Evolutionary conservation across 2,113 vertebrate genomes (phyloP).

Genomic region (Eolophus roseicapilla): DNA sequence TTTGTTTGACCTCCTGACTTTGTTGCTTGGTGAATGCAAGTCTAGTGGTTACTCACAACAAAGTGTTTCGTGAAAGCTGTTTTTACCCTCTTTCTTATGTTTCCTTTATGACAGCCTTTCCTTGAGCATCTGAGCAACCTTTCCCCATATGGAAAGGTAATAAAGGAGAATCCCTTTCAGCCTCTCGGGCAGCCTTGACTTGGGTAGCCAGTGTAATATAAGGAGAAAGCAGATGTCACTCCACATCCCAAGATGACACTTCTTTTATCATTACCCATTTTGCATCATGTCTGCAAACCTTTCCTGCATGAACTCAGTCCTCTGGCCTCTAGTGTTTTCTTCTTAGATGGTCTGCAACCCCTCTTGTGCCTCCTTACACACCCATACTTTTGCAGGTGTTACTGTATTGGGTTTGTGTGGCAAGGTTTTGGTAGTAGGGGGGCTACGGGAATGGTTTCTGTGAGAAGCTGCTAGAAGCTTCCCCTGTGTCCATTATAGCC

Average conservation of each 20-base stretch:
- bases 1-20: background rate
- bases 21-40: background rate
- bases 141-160: background rate
- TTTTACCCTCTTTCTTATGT: background rate
- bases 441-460: background rate
- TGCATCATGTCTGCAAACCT: background rate
- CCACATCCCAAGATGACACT: background rate
- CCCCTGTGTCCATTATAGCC: background rate
- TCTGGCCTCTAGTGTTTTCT: background rate
- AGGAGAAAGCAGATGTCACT: background rate
- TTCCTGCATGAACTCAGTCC: background rate
- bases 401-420: background rate
- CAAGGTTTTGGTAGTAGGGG: background rate
- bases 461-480: background rate
- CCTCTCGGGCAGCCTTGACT: background rate
- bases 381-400: background rate
- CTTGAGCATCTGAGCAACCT: background rate
- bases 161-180: background rate
- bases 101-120: background rate
- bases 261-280: background rate
- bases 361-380: background rate
- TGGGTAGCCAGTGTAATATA: background rate
- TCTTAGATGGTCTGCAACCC: background rate
- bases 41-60: background rate
- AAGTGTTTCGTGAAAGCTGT: background rate